Evolutionary conservation across 2,888 invertebrate species (phyloP).

Genomic region (Fabriciana adippe): DNA sequence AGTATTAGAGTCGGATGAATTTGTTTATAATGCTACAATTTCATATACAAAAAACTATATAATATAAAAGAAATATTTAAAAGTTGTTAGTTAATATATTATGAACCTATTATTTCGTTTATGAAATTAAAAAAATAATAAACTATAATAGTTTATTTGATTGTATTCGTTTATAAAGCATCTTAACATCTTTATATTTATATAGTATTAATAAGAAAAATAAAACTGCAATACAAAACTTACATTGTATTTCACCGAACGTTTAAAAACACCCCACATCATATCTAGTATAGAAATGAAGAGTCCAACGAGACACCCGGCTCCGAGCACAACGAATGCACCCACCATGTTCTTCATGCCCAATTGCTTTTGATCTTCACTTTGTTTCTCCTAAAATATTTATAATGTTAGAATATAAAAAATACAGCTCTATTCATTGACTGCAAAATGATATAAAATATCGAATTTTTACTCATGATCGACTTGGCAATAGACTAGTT

Average conservation of each 20-base stretch:
- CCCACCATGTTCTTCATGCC: conserved; percentile 75
- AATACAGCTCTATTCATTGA: no score
- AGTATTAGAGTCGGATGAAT: no score
- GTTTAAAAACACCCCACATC: conserved; percentile 77
- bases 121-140: no score
- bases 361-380: conserved; percentile 61
- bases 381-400: conserved; percentile 48
- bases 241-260: conserved; percentile 71
- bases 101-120: no score
- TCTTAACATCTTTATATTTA: not conserved
- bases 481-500: no score
- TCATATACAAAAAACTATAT: no score
- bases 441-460: no score
- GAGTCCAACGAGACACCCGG: conserved; percentile 64
- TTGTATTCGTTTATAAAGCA: not conserved
- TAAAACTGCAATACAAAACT: conserved; percentile 44
- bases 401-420: not conserved
- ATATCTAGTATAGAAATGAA: conserved; percentile 69
- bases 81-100: no score
- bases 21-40: no score
- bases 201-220: not conserved
- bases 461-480: no score
- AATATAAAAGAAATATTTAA: no score
- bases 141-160: not conserved
- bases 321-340: conserved; percentile 72